Evolutionary conservation across 2,888 invertebrate species (phyloP), one percentile per base, ranked within the genome.

Genomic region (Drosophila infuscata): DNA sequence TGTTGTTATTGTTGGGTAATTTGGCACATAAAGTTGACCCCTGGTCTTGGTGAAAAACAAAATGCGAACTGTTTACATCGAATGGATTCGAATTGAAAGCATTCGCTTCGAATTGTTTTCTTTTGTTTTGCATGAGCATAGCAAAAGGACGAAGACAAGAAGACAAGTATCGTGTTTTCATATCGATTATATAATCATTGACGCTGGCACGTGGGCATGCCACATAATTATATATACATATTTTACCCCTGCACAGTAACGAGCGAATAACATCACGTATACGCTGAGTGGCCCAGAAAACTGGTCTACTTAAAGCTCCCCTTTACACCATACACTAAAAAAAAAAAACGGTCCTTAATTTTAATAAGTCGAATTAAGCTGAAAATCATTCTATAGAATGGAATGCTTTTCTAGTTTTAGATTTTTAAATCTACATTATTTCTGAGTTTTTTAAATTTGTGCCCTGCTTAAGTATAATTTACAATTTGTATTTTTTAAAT

Each of bases 171-270:
- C 41, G 58, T 41, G 54, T 66, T 64, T 46, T 62, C 32, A 49
- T 87, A 89, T 83, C 70, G 83, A 89, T 89, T 83, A 88, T 75
- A 62, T 89, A 88, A 88, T 84, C 75, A 85, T 78, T 57, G 66
- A 49, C 62, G 65, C 49, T 66, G 89, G 63, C 73, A 77, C 84
- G 70, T 75, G 70, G 80, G 75, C 66, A 64, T 69, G 71, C 62
- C 57, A 66, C 62, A 62, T 83, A 81, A 78, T 84, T 84, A 63
- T 46, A 67, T 17, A 54, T 25, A 54, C 17, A 25, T 11, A 54
- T 11, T 36, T 71, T 70, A 58, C 30, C 53, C 43, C 36, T 51
- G 49, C 30, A 35, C 20, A 57, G n/a, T 66, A 58, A 54, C 76
- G 48, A 41, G 49, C 58, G 17, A 62, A 80, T 69, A 59, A 72